phyloP scores from a whole-genome alignment of 2,797 vertebrate genomes.

The Danio aesculapii region DNA sequence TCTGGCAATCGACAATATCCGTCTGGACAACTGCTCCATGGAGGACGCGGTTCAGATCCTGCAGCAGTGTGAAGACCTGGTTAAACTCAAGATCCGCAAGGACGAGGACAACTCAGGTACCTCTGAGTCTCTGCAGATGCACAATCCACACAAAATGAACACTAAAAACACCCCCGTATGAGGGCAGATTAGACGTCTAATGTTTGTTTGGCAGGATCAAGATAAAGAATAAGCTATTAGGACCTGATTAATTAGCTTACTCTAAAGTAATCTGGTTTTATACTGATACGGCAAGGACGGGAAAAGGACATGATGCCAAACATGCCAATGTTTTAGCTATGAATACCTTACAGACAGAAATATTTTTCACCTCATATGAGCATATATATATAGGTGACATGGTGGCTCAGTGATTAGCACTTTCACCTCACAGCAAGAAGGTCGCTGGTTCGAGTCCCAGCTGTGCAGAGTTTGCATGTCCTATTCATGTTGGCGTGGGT shows the following conservation, averaged over 20 bases:
- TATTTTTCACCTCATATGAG: too few relatives aligned
- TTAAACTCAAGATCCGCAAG: slow-evolving; percentile 97
- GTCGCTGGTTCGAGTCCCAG: too few relatives aligned
- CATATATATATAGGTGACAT: too few relatives aligned
- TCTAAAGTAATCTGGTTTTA: slow-evolving; percentile 30
- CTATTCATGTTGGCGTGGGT: too few relatives aligned
- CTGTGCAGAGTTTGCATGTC: too few relatives aligned
- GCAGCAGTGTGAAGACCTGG: slow-evolving; percentile 96
- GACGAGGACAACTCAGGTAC: slow-evolving; percentile 98
- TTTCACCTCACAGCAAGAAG: too few relatives aligned
- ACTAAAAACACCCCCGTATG: not conserved
- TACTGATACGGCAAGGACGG: not conserved
- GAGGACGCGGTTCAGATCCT: slow-evolving; percentile 98
- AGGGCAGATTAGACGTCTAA: not conserved
- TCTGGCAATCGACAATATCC: slow-evolving; percentile 95
- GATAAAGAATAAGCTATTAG: slow-evolving; percentile 28
- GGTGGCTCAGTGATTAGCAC: too few relatives aligned
- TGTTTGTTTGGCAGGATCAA: slow-evolving; percentile 18
- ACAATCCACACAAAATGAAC: slow-evolving; percentile 5
- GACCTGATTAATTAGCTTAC: slow-evolving; percentile 11
- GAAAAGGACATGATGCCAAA: not conserved
- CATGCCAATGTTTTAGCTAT: not conserved
- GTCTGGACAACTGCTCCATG: slow-evolving; percentile 97
- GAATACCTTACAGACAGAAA: too few relatives aligned
- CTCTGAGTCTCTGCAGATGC: slow-evolving; percentile 41